phyloP scores from a whole-genome alignment of 2,888 invertebrate species.

The Rhogogaster chlorosoma region DNA sequence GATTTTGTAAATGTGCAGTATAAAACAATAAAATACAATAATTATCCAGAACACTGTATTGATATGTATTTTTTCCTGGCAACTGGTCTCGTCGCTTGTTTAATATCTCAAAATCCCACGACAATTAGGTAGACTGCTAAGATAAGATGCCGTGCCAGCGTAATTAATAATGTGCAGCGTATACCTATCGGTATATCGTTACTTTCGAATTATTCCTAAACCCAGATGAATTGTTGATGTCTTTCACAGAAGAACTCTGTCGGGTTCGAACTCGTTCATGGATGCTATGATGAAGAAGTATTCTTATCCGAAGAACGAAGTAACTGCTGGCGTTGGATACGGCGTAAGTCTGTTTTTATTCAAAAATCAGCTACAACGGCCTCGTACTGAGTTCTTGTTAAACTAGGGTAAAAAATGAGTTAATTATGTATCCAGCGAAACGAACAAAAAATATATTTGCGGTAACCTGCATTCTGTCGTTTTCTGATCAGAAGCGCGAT shows the following conservation, averaged over 20 bases:
- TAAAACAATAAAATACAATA: not conserved
- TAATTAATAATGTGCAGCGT: not conserved
- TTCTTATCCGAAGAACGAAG: slow-evolving; percentile 48
- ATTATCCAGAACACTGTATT: not conserved
- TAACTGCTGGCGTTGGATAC: slow-evolving; percentile 49
- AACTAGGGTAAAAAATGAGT: not conserved
- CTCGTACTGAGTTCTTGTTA: not conserved
- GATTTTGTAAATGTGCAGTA: not conserved
- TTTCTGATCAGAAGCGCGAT: not conserved
- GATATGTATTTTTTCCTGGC: not conserved
- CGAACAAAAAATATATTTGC: not conserved
- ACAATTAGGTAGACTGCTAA: not conserved
- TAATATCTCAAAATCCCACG: not conserved
- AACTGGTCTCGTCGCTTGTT: not conserved
- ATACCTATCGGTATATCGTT: not conserved
- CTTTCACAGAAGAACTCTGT: not conserved
- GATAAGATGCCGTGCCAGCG: not conserved
- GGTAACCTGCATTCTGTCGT: not conserved
- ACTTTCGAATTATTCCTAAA: not conserved
- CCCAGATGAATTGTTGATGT: slow-evolving; percentile 16
- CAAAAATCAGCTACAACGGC: not conserved
- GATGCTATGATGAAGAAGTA: slow-evolving; percentile 42
- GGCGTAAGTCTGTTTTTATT: slow-evolving; percentile 36
- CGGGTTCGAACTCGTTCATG: slow-evolving; percentile 35
- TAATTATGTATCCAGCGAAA: not conserved